A percentile compares a stretch with the other conserved stretches of the same genome.
These are phyloP conservation scores for Pyrocephalus nanus DNA, from an alignment of 2,797 vertebrate genomes.

Conservation along the genomic window DNA sequence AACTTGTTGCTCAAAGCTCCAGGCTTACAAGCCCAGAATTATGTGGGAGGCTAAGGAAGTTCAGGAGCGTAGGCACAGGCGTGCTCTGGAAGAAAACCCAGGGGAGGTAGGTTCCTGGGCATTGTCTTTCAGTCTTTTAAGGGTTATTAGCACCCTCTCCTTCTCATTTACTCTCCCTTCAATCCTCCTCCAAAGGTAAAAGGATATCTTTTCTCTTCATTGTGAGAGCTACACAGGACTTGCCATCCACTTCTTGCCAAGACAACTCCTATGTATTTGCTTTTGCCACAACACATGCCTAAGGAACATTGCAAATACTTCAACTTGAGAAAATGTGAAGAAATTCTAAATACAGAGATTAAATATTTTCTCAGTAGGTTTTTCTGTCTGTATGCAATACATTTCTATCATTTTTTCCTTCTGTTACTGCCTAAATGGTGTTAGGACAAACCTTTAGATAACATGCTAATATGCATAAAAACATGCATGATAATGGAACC, in stretches of 20 bases:
- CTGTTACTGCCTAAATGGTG: background rate
- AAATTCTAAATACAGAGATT: background rate
- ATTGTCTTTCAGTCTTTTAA: background rate
- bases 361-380: background rate
- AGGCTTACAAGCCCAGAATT: background rate
- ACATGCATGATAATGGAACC: background rate
- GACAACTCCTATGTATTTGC: background rate
- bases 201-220: background rate
- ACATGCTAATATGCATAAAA: background rate
- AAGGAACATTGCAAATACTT: background rate
- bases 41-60: background rate
- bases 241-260: background rate
- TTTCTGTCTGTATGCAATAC: background rate
- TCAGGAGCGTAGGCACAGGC: background rate
- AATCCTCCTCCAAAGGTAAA: background rate
- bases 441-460: background rate
- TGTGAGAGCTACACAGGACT: background rate
- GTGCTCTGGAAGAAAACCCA: background rate
- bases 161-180: background rate
- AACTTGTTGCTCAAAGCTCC: background rate
- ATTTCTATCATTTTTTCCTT: background rate
- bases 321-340: background rate
- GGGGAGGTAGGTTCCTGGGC: background rate
- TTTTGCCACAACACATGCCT: background rate
- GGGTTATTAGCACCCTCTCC: background rate